Conservation (phyloP, 2,888 invertebrate species). For the Vesta saturnalis region DNA sequence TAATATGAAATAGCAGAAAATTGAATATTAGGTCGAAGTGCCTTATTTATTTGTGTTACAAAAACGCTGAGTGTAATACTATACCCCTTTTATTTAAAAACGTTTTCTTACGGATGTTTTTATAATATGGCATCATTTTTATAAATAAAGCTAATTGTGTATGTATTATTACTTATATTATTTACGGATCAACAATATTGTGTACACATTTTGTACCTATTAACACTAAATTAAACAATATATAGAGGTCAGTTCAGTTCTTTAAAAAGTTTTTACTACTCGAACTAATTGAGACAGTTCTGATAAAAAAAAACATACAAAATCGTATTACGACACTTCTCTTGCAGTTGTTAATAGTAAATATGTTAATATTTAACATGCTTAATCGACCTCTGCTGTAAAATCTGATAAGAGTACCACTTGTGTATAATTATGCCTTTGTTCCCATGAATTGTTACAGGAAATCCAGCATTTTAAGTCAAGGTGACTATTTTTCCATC, state of each 20-base stretch:
- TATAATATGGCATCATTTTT: no score
- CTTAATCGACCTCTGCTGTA: conserved; percentile 39
- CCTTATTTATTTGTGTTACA: no score
- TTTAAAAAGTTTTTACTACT: not conserved
- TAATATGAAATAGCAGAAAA: no score
- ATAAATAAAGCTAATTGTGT: no score
- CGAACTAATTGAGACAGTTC: conserved; percentile 35
- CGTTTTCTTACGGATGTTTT: no score
- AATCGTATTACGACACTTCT: conserved; percentile 30
- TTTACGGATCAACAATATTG: no score
- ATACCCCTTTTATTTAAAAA: no score
- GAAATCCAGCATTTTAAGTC: conserved; percentile 43
- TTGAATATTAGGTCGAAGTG: no score
- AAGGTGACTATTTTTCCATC: conserved; percentile 33
- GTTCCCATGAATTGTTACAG: conserved; percentile 45
- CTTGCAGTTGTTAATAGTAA: conserved; percentile 17
- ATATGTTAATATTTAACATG: conserved; percentile 39
- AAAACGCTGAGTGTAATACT: no score
- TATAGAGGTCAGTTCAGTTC: not conserved
- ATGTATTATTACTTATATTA: no score
- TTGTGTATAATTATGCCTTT: conserved; percentile 44
- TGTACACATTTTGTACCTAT: no score
- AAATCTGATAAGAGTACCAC: conserved; percentile 39
- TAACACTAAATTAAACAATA: not conserved
- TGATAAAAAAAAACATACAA: conserved; percentile 21